A percentile compares a stretch with the other conserved stretches of the same genome.
These are phyloP conservation scores for Hypselothyrea guttata DNA, from an alignment of 2,888 invertebrate genomes.

Conservation along the genomic window DNA sequence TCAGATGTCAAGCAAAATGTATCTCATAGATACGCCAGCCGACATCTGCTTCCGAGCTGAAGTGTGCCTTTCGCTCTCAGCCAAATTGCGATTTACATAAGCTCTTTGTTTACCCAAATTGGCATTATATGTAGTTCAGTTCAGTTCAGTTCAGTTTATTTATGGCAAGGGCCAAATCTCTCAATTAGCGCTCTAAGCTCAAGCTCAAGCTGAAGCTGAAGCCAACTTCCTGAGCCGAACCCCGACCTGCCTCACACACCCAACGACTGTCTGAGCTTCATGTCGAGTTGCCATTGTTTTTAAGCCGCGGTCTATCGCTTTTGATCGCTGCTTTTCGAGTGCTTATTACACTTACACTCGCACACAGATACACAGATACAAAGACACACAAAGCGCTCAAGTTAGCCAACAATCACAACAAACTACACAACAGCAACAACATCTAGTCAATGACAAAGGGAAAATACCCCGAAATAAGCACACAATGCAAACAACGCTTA, in stretches of 20 bases:
- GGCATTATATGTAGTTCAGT: too few relatives aligned
- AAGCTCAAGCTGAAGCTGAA: too few relatives aligned
- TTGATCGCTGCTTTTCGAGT: conserved; percentile 37
- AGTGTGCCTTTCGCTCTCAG: conserved; percentile 32
- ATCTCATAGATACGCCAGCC: conserved; percentile 8
- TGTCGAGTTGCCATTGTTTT: conserved; percentile 6
- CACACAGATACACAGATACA: background rate
- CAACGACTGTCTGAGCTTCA: conserved; percentile 16
- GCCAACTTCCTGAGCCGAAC: background rate
- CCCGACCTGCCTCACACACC: conserved; percentile 7
- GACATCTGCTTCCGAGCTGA: background rate
- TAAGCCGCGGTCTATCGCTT: conserved; percentile 9
- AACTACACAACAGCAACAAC: conserved; percentile 1
- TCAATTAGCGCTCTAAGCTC: too few relatives aligned
- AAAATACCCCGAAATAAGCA: conserved; percentile 22
- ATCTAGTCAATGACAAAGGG: conserved; percentile 34
- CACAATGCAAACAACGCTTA: conserved; percentile 12
- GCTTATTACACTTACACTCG: conserved; percentile 29
- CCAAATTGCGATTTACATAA: conserved; percentile 19
- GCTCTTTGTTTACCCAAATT: background rate
- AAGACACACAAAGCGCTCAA: conserved; percentile 33
- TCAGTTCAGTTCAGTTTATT: conserved; percentile 1
- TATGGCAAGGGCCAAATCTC: conserved; percentile 8
- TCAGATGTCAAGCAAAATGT: conserved; percentile 19
- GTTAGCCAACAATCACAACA: conserved; percentile 20